Evolutionary conservation across 2,113 vertebrate genomes (phyloP).

Genomic region (Crypturellus undulatus): DNA sequence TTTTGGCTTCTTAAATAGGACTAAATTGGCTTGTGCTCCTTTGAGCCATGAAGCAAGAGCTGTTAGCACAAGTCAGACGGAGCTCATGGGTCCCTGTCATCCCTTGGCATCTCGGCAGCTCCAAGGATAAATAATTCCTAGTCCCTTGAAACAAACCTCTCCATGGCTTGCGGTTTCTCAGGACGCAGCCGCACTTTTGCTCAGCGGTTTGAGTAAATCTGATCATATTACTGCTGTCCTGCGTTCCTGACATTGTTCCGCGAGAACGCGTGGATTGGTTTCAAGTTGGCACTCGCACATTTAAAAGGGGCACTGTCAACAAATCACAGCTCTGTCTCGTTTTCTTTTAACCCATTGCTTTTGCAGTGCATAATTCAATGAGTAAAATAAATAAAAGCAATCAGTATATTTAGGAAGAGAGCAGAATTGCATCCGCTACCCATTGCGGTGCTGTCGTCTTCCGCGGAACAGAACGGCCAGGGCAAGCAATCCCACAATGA

Average conservation of each 20-base stretch:
- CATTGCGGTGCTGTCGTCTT: accelerated
- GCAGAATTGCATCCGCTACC: background rate
- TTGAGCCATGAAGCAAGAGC: background rate
- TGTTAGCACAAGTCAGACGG: background rate
- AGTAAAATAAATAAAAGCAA: background rate
- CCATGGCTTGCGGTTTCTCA: accelerated
- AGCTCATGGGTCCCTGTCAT: background rate
- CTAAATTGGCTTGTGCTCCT: background rate
- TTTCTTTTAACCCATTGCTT: background rate
- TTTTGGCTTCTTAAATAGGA: background rate
- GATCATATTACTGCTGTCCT: accelerated
- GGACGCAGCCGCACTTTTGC: background rate
- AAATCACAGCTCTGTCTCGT: background rate
- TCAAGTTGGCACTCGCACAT: background rate
- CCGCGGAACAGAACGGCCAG: background rate
- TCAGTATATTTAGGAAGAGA: background rate
- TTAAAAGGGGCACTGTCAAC: background rate
- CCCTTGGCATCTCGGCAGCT: background rate
- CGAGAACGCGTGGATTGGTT: background rate
- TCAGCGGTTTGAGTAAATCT: background rate
- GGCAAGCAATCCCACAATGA: background rate
- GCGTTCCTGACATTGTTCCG: background rate
- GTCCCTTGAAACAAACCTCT: background rate
- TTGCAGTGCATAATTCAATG: background rate
- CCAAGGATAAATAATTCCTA: background rate